phyloP scores from a whole-genome alignment of 2,888 invertebrate species.

The Lucinisca nassula region DNA sequence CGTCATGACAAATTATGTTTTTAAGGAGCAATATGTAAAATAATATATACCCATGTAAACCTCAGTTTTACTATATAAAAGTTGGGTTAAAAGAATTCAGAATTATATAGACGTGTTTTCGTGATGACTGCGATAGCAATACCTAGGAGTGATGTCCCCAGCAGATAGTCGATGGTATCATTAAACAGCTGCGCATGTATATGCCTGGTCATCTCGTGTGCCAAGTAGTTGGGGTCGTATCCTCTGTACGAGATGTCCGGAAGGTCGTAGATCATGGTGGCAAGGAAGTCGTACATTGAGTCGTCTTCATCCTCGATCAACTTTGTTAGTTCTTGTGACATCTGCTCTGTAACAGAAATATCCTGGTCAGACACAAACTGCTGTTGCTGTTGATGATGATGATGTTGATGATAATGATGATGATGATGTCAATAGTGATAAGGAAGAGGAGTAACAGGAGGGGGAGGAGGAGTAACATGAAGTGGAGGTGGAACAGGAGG shows the following conservation, averaged over 20 bases:
- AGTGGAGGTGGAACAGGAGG: not conserved
- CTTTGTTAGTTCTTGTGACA: not conserved
- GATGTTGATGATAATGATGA: too few species aligned
- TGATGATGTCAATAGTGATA: not conserved
- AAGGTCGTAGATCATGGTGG: not conserved
- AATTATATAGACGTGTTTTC: too few species aligned
- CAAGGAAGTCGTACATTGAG: not conserved
- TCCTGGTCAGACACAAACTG: not conserved
- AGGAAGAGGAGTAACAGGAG: not conserved
- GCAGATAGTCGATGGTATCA: not conserved
- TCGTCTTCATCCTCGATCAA: not conserved
- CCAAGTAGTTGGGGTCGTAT: not conserved
- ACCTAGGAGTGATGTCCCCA: not conserved
- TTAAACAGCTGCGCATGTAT: slow-evolving; percentile 1
- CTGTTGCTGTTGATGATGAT: not conserved
- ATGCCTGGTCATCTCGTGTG: not conserved
- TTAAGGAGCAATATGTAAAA: too few species aligned
- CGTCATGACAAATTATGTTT: too few species aligned
- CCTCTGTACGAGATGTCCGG: not conserved
- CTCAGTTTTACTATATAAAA: too few species aligned
- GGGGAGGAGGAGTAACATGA: too few species aligned
- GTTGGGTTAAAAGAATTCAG: too few species aligned
- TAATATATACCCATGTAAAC: too few species aligned
- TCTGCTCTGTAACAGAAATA: not conserved
- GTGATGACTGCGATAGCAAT: too few species aligned